Percentiles rank a stretch among this genome's conserved stretches.
These are phyloP conservation scores for Synanthedon vespiformis DNA, from an alignment of 2,888 invertebrate genomes.

Conservation along the genomic window DNA sequence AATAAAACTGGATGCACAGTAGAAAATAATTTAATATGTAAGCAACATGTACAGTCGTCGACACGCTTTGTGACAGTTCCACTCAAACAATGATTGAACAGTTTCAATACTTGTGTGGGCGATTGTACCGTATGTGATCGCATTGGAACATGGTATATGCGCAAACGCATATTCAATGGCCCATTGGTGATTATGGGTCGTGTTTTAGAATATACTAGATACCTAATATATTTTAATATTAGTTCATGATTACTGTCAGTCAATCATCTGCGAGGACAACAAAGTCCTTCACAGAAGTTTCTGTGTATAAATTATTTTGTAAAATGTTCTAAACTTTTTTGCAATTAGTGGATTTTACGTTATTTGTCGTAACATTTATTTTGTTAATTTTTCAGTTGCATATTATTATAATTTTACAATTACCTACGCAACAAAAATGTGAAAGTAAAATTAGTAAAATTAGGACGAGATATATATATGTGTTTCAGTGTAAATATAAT, in stretches of 20 bases:
- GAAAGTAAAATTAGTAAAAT: slow-evolving; percentile 39
- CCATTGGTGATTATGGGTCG: slow-evolving; percentile 6
- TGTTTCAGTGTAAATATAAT: slow-evolving; percentile 68
- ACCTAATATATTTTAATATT: slow-evolving; percentile 40
- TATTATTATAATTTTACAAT: slow-evolving; percentile 36
- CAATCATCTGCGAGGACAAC: neutral
- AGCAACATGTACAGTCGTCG: slow-evolving; percentile 4
- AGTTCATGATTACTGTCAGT: slow-evolving; percentile 34
- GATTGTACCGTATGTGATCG: slow-evolving; percentile 6
- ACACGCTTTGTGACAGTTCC: neutral
- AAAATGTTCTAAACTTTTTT: slow-evolving; percentile 47
- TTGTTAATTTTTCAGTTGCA: slow-evolving; percentile 59
- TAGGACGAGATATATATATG: slow-evolving; percentile 45
- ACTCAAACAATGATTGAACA: slow-evolving; percentile 4
- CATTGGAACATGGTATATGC: slow-evolving; percentile 12
- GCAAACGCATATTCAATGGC: slow-evolving; percentile 14
- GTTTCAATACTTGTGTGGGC: slow-evolving; percentile 10
- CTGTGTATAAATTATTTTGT: slow-evolving; percentile 58
- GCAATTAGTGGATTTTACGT: slow-evolving; percentile 33
- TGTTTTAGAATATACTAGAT: slow-evolving; percentile 32
- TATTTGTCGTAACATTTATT: slow-evolving; percentile 36
- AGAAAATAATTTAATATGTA: neutral
- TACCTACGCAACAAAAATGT: slow-evolving; percentile 46
- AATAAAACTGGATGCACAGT: slow-evolving; percentile 13
- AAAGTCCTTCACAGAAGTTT: slow-evolving; percentile 10